Evolutionary conservation across 2,797 vertebrate genomes (phyloP).

Genomic region (Pelobates cultripes): DNA sequence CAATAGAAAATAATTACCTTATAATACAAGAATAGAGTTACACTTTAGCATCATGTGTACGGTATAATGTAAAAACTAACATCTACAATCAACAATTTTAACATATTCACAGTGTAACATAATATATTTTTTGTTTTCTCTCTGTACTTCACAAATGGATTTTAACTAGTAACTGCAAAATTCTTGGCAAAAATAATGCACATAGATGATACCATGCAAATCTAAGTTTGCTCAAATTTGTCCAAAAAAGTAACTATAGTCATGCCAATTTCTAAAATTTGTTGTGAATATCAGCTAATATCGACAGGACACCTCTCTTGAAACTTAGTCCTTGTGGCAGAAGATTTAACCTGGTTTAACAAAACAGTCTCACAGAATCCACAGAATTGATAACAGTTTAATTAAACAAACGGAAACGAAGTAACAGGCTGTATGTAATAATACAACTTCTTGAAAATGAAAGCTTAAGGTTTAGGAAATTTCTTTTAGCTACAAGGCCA

Average conservation of each 20-base stretch:
- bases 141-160: slow-evolving; percentile 63
- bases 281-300: slow-evolving; percentile 60
- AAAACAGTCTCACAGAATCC: slow-evolving; percentile 61
- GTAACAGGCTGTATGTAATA: slow-evolving; percentile 67
- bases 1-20: slow-evolving; percentile 54
- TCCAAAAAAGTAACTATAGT: slow-evolving; percentile 62
- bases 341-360: slow-evolving; percentile 68
- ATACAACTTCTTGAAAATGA: slow-evolving; percentile 68
- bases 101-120: slow-evolving; percentile 63
- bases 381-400: slow-evolving; percentile 10
- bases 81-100: slow-evolving; percentile 57
- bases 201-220: slow-evolving; percentile 71
- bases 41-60: slow-evolving; percentile 62
- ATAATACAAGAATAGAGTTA: slow-evolving; percentile 66
- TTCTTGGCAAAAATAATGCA: slow-evolving; percentile 70
- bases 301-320: slow-evolving; percentile 68
- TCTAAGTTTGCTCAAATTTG: slow-evolving; percentile 65
- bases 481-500: slow-evolving; percentile 68
- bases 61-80: slow-evolving; percentile 60
- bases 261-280: slow-evolving; percentile 71
- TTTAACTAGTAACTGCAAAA: slow-evolving; percentile 62
- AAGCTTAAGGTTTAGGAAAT: slow-evolving; percentile 69
- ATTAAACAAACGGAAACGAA: slow-evolving; percentile 46
- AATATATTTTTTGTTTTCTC: slow-evolving; percentile 37
- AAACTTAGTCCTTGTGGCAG: slow-evolving; percentile 66